phyloP scores from a whole-genome alignment of 2,888 invertebrate species.

The Calliopum simillimum region DNA sequence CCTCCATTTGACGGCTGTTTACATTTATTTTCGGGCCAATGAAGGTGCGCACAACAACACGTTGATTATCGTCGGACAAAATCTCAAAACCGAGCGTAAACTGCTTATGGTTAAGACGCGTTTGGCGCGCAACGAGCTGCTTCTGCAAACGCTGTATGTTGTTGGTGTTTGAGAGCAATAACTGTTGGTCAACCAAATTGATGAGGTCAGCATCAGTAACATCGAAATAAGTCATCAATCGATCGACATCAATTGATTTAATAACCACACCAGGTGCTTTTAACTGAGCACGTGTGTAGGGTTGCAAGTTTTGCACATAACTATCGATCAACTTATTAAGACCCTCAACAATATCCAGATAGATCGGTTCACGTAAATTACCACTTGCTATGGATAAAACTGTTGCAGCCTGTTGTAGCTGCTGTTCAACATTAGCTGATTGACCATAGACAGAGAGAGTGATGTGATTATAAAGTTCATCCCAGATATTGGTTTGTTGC shows the following conservation, averaged over 20 bases:
- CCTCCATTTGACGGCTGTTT: conserved; percentile 64
- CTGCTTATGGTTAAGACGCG: conserved; percentile 76
- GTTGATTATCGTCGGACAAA: conserved; percentile 69
- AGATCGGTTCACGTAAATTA: conserved; percentile 76
- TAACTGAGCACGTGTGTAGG: conserved; percentile 73
- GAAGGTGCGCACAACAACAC: conserved; percentile 73
- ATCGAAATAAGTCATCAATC: conserved; percentile 76
- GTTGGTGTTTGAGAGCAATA: conserved; percentile 50
- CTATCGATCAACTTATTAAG: conserved; percentile 70
- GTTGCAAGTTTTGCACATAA: conserved; percentile 71
- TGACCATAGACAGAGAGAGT: conserved; percentile 63
- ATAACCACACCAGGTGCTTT: conserved; percentile 71
- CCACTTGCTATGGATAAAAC: conserved; percentile 46
- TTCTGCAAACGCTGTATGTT: conserved; percentile 49
- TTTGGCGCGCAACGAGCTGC: conserved; percentile 70
- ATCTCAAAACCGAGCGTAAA: conserved; percentile 73
- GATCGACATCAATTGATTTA: conserved; percentile 72
- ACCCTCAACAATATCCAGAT: conserved; percentile 74
- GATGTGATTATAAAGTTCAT: conserved; percentile 25
- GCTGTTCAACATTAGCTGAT: conserved; percentile 73
- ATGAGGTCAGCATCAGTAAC: conserved; percentile 72
- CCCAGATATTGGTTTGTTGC: conserved; percentile 14
- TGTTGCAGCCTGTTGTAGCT: conserved; percentile 42
- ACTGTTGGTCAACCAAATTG: conserved; percentile 55
- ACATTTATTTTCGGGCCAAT: conserved; percentile 75